Percentiles rank a stretch among this genome's conserved stretches.
Evolutionary conservation across 2,113 vertebrate genomes (phyloP).

Genomic region (Rhagologus leucostigma): DNA sequence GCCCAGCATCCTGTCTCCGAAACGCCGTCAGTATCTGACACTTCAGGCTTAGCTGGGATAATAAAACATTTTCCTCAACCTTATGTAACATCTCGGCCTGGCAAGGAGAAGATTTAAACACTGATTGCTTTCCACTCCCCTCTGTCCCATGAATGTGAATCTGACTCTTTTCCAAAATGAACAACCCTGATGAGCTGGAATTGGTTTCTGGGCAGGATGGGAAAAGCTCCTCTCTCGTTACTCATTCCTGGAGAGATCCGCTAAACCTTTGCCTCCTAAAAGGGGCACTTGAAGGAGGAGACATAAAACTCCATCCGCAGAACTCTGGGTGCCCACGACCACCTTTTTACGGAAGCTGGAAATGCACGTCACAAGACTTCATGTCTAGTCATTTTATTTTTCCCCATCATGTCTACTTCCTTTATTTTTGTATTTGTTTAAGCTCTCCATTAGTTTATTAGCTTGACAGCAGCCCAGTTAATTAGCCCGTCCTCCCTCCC

Average conservation of each 20-base stretch:
- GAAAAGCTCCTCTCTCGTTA: conserved; percentile 57
- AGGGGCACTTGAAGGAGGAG: not conserved
- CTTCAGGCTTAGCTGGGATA: conserved; percentile 43
- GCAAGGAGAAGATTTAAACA: conserved; percentile 58
- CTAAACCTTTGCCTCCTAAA: conserved; percentile 48
- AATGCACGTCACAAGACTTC: conserved; percentile 26
- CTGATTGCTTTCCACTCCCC: conserved; percentile 66
- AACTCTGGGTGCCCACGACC: conserved; percentile 24
- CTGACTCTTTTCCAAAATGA: conserved; percentile 62
- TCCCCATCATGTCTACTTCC: conserved; percentile 60
- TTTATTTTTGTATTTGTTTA: conserved; percentile 68
- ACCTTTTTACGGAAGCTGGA: conserved; percentile 13
- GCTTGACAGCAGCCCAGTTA: conserved; percentile 74
- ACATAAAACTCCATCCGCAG: not conserved
- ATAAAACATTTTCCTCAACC: conserved; percentile 66
- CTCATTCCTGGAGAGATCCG: conserved; percentile 53
- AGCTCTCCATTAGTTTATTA: conserved; percentile 74
- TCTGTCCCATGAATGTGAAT: conserved; percentile 46
- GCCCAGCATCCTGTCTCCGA: conserved; percentile 52
- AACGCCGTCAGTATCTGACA: conserved; percentile 57
- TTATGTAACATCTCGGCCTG: conserved; percentile 62
- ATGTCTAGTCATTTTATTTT: conserved; percentile 53
- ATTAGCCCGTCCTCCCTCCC: conserved; percentile 70
- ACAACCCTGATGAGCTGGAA: conserved; percentile 67
- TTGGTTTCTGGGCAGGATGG: conserved; percentile 62